Percentiles rank a stretch among this genome's conserved stretches.
Conservation (phyloP, 2,113 vertebrate genomes). For the Corythoichthys haematopterus region DNA sequence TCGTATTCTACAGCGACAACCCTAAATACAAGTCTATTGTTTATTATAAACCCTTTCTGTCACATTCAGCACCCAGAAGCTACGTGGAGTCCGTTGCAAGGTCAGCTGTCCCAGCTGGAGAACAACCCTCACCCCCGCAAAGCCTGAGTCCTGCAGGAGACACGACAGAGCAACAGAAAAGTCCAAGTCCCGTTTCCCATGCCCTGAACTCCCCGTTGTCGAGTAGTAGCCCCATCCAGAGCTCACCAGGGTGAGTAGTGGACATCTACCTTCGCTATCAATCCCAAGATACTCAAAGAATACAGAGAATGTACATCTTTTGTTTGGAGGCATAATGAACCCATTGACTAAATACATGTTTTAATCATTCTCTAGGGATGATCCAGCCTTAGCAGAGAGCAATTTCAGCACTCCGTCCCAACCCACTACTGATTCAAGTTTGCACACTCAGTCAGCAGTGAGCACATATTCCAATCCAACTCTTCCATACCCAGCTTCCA, state of each 20-base stretch:
- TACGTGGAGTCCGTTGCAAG: constrained; percentile 93
- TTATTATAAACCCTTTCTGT: not conserved
- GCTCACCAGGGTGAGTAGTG: constrained; percentile 76
- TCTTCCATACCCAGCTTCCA: constrained; percentile 55
- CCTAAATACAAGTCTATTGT: not conserved
- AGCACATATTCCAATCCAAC: constrained; percentile 58
- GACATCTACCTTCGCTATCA: not conserved
- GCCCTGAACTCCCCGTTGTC: constrained; percentile 80
- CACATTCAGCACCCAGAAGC: constrained; percentile 81
- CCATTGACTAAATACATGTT: not conserved
- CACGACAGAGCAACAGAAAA: constrained; percentile 54
- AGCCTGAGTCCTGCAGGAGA: constrained; percentile 61
- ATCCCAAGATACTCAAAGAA: not conserved
- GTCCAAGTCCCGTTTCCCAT: constrained; percentile 43
- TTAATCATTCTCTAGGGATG: constrained; percentile 50
- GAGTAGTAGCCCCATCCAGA: constrained; percentile 89
- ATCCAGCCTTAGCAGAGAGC: constrained; percentile 71
- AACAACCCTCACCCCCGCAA: constrained; percentile 41
- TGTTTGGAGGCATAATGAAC: not conserved
- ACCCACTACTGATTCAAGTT: constrained; percentile 72
- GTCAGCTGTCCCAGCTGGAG: constrained; percentile 73
- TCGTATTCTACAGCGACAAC: not conserved
- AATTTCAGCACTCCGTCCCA: constrained; percentile 75
- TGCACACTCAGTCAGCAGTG: constrained; percentile 73
- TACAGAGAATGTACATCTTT: not conserved